Conservation (phyloP, 2,797 vertebrate species). For the Danio albolineatus region DNA sequence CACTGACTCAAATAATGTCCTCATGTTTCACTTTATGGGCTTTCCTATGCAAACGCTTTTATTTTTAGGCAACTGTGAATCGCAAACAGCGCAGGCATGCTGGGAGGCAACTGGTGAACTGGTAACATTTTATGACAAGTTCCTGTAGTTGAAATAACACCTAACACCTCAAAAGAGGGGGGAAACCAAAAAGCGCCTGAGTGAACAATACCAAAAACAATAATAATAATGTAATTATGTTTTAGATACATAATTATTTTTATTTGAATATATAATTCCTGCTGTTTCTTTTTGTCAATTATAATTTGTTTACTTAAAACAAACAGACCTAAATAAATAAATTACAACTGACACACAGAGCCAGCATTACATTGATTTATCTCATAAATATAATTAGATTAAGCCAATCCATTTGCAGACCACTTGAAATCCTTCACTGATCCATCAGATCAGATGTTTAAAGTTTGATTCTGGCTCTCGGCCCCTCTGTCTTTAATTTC, state of each 20-base stretch:
- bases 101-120: slow-evolving; percentile 62
- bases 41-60: slow-evolving; percentile 55
- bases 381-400: neutral
- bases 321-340: neutral
- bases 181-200: neutral
- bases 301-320: neutral
- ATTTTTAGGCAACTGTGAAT: slow-evolving; percentile 53
- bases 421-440: slow-evolving; percentile 13
- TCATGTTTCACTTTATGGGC: slow-evolving; percentile 58
- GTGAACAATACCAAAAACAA: neutral
- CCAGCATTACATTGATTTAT: neutral
- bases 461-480: neutral
- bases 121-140: slow-evolving; percentile 62
- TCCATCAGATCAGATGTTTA: neutral
- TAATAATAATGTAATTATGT: neutral
- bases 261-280: neutral
- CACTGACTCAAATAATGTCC: slow-evolving; percentile 57
- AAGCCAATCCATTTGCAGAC: neutral
- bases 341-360: neutral
- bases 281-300: neutral
- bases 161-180: neutral
- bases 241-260: neutral
- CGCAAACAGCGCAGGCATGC: slow-evolving; percentile 43
- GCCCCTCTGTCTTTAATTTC: neutral
- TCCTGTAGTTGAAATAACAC: neutral